Conservation (phyloP, 2,113 vertebrate species). For the Heloderma charlesbogerti region DNA sequence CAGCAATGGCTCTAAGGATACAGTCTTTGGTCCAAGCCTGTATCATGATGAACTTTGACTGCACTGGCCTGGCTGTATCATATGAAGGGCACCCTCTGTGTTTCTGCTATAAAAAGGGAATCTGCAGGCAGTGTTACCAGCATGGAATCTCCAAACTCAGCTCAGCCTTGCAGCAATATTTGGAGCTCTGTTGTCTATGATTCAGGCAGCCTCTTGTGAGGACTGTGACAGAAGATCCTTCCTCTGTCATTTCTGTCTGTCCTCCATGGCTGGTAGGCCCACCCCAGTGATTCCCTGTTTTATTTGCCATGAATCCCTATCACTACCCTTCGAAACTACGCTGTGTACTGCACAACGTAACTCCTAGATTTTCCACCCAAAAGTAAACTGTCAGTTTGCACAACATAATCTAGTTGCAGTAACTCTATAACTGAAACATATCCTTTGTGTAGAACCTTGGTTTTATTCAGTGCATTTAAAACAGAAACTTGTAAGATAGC, state of each 20-base stretch:
- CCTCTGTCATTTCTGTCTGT: not conserved
- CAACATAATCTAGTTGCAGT: not conserved
- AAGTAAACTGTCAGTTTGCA: not conserved
- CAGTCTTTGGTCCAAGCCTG: not conserved
- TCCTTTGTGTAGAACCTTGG: not conserved
- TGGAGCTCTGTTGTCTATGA: not conserved
- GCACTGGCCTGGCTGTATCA: not conserved
- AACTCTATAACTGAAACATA: not conserved
- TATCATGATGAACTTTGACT: not conserved
- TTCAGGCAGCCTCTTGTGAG: not conserved
- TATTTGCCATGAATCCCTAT: not conserved
- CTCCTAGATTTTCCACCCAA: not conserved
- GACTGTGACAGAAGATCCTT: not conserved
- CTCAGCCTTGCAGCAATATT: not conserved
- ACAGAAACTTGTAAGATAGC: not conserved
- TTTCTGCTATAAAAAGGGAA: not conserved
- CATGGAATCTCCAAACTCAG: not conserved
- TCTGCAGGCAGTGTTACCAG: too few species aligned
- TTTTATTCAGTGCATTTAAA: not conserved
- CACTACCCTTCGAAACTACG: not conserved
- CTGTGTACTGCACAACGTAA: not conserved
- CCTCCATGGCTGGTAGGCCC: not conserved
- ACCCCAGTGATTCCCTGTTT: not conserved
- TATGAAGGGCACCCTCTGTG: not conserved
- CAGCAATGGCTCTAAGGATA: not conserved